A percentile compares a stretch with the other conserved stretches of the same genome.
These are phyloP conservation scores for Hypotaenidia philippensis DNA, from an alignment of 2,797 vertebrate genomes.

Conservation along the genomic window DNA sequence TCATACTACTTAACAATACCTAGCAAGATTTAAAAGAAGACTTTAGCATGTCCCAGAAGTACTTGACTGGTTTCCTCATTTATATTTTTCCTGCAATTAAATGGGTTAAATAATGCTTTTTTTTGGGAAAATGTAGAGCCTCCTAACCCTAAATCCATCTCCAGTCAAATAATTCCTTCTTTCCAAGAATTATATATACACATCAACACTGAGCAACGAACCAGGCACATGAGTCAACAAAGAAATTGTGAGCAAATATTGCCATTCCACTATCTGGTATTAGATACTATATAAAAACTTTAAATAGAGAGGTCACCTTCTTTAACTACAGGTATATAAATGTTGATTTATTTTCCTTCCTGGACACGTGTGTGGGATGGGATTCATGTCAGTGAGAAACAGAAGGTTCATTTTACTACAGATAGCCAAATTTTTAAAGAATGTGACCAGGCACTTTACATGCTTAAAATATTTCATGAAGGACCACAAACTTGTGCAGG, in stretches of 20 bases:
- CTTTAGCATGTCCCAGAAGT: not conserved
- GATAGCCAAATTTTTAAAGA: not conserved
- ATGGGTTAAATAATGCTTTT: not conserved
- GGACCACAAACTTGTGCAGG: not conserved
- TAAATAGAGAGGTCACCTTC: not conserved
- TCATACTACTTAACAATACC: not conserved
- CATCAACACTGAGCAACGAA: not conserved
- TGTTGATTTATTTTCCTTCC: not conserved
- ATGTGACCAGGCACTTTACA: not conserved
- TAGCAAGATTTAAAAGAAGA: not conserved
- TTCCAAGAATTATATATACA: not conserved
- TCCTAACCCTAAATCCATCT: not conserved
- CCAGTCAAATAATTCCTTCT: not conserved
- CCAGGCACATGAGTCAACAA: not conserved
- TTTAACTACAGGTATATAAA: not conserved
- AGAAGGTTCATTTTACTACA: not conserved
- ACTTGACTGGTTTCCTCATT: not conserved
- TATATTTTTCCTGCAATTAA: not conserved
- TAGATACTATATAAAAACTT: not conserved
- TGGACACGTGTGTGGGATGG: not conserved
- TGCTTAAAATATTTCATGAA: not conserved
- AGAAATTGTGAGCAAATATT: not conserved
- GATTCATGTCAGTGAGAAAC: rapidly evolving
- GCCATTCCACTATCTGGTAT: not conserved
- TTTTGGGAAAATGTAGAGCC: not conserved